Evolutionary conservation across 2,113 vertebrate species (phyloP).

Genomic region (Lophura nycthemera): DNA sequence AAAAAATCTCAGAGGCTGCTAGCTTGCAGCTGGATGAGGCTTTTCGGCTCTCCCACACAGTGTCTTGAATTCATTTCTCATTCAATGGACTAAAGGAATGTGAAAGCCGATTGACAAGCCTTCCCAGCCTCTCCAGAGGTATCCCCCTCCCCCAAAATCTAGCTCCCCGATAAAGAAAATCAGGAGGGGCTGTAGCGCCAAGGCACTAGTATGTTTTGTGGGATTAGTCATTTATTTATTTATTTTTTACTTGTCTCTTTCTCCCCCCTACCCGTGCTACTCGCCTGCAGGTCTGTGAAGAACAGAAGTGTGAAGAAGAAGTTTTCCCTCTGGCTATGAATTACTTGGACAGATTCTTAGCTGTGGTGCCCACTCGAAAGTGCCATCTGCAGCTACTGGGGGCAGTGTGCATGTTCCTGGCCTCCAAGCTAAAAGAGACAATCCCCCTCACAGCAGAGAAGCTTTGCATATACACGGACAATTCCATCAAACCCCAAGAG

Average conservation of each 20-base stretch:
- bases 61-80: constrained; percentile 89
- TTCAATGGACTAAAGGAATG: constrained; percentile 82
- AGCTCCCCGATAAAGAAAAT: constrained; percentile 48
- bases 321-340: constrained; percentile 98
- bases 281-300: constrained; percentile 89
- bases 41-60: constrained; percentile 81
- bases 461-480: constrained; percentile 97
- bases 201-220: neutral
- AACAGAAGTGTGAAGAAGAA: constrained; percentile 97
- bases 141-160: constrained; percentile 60
- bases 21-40: constrained; percentile 73
- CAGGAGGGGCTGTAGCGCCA: neutral
- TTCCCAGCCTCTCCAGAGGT: constrained; percentile 57
- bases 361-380: constrained; percentile 92
- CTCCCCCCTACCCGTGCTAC: neutral
- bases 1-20: constrained; percentile 53
- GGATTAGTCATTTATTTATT: neutral
- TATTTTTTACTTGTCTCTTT: neutral
- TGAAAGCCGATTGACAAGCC: constrained; percentile 75
- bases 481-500: constrained; percentile 94
- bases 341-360: constrained; percentile 97
- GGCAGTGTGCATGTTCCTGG: constrained; percentile 97
- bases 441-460: constrained; percentile 96
- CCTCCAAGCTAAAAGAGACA: constrained; percentile 97
- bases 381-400: constrained; percentile 94